These are phyloP conservation scores for Schrankia costaestrigalis DNA, from an alignment of 2,888 invertebrate genomes.

Conservation along the genomic window DNA sequence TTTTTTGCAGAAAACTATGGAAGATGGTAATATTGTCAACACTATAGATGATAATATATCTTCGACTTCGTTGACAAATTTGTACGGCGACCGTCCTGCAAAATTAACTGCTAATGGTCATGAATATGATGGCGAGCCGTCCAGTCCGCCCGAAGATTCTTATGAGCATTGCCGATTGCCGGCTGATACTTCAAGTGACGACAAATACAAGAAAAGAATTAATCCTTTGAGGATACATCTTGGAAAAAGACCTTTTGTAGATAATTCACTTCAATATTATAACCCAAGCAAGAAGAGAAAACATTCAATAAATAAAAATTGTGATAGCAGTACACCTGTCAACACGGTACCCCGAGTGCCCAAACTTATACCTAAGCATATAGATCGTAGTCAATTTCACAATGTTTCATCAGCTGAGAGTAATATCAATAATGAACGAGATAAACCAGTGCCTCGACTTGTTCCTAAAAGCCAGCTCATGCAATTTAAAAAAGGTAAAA, in stretches of 20 bases:
- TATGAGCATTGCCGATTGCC: slow-evolving; percentile 45
- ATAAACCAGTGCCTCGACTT: slow-evolving; percentile 72
- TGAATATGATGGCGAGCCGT: slow-evolving; percentile 50
- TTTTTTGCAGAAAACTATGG: slow-evolving; percentile 79
- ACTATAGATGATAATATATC: slow-evolving; percentile 68
- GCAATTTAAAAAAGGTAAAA: slow-evolving; percentile 71
- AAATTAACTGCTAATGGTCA: slow-evolving; percentile 70
- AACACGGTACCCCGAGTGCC: slow-evolving; percentile 54
- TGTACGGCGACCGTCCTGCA: slow-evolving; percentile 59
- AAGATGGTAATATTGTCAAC: slow-evolving; percentile 75
- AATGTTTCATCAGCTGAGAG: slow-evolving; percentile 54
- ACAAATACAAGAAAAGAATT: slow-evolving; percentile 64
- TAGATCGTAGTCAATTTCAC: slow-evolving; percentile 57
- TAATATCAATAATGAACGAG: slow-evolving; percentile 56
- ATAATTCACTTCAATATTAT: slow-evolving; percentile 61
- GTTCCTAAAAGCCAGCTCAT: slow-evolving; percentile 72
- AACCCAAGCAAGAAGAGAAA: slow-evolving; percentile 63
- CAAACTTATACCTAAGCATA: slow-evolving; percentile 64
- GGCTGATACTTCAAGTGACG: slow-evolving; percentile 51
- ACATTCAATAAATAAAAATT: slow-evolving; percentile 49
- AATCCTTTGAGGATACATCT: slow-evolving; percentile 72
- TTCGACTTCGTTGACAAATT: slow-evolving; percentile 55
- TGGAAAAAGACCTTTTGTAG: slow-evolving; percentile 74
- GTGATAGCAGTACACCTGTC: slow-evolving; percentile 50
- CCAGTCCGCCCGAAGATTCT: slow-evolving; percentile 44